phyloP scores from a whole-genome alignment of 1,140 invertebrate genomes.

The Acromyrmex echinatior region DNA sequence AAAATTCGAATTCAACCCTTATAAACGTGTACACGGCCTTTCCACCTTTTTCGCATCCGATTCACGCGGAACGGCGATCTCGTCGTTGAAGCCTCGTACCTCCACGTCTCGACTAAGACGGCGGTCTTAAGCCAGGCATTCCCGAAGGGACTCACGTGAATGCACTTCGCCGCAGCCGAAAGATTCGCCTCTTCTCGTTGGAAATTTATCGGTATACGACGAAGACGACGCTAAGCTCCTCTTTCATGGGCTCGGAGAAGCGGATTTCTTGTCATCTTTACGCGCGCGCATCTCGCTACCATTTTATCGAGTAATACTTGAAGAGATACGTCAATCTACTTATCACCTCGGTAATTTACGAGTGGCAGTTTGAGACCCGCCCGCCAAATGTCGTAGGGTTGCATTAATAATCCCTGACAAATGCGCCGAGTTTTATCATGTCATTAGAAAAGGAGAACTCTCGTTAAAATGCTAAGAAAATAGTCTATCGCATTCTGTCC shows the following conservation, averaged over 20 bases:
- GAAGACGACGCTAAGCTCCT: slow-evolving; percentile 53
- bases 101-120: not conserved
- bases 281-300: slow-evolving; percentile 11
- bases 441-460: not conserved
- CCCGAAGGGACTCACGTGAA: slow-evolving; percentile 50
- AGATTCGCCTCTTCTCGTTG: slow-evolving; percentile 60
- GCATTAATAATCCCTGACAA: slow-evolving; percentile 13
- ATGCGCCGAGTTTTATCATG: slow-evolving; percentile 29
- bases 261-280: slow-evolving; percentile 71
- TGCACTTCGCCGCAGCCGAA: slow-evolving; percentile 64
- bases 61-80: not conserved
- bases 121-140: slow-evolving; percentile 1
- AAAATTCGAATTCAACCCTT: slow-evolving; percentile 40
- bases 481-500: not conserved
- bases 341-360: slow-evolving; percentile 62
- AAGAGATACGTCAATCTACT: slow-evolving; percentile 58
- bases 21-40: not conserved
- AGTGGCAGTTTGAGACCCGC: not conserved
- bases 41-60: not conserved
- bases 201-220: slow-evolving; percentile 66
- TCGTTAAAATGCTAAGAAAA: slow-evolving; percentile 17
- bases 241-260: slow-evolving; percentile 62
- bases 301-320: slow-evolving; percentile 15
- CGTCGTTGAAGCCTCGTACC: slow-evolving; percentile 39
- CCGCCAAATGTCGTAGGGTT: not conserved